Conservation (phyloP, 2,888 invertebrate genomes). For the Lasioglossum marginatum region DNA sequence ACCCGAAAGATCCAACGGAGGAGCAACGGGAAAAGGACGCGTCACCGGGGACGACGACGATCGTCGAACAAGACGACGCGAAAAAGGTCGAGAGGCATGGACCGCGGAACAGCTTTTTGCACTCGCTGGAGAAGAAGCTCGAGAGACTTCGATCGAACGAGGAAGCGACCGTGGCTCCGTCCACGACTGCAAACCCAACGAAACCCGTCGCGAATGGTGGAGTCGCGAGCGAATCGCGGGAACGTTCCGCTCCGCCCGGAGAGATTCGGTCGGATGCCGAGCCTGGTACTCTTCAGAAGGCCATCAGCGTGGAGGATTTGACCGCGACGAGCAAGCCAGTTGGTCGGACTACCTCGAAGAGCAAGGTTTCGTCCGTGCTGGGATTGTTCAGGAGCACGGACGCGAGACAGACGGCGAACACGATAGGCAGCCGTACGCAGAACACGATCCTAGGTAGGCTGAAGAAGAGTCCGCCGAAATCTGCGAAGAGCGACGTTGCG, state of each 20-base stretch:
- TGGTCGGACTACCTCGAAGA: slow-evolving; percentile 86
- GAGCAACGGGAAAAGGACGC: slow-evolving; percentile 32
- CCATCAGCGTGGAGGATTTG: slow-evolving; percentile 84
- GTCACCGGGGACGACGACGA: neutral
- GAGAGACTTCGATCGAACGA: slow-evolving; percentile 81
- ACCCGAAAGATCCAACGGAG: slow-evolving; percentile 61
- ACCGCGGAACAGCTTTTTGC: slow-evolving; percentile 87
- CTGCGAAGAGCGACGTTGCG: slow-evolving; percentile 71
- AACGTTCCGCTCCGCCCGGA: slow-evolving; percentile 75
- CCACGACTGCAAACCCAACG: slow-evolving; percentile 63
- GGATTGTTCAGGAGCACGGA: slow-evolving; percentile 90
- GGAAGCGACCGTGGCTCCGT: slow-evolving; percentile 73
- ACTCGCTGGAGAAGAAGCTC: slow-evolving; percentile 89
- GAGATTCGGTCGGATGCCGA: slow-evolving; percentile 39
- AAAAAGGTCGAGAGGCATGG: slow-evolving; percentile 69
- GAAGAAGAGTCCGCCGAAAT: slow-evolving; percentile 86
- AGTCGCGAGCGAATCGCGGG: slow-evolving; percentile 84
- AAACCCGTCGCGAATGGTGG: slow-evolving; percentile 81
- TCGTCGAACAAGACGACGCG: slow-evolving; percentile 56
- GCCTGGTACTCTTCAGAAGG: slow-evolving; percentile 21
- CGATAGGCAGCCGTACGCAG: slow-evolving; percentile 64
- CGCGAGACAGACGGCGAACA: slow-evolving; percentile 56
- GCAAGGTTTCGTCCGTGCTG: slow-evolving; percentile 91
- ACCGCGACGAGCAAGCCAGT: slow-evolving; percentile 81
- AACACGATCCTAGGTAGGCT: slow-evolving; percentile 82